Conservation (phyloP, 2,113 vertebrate species). For the Alaudala cheleensis region DNA sequence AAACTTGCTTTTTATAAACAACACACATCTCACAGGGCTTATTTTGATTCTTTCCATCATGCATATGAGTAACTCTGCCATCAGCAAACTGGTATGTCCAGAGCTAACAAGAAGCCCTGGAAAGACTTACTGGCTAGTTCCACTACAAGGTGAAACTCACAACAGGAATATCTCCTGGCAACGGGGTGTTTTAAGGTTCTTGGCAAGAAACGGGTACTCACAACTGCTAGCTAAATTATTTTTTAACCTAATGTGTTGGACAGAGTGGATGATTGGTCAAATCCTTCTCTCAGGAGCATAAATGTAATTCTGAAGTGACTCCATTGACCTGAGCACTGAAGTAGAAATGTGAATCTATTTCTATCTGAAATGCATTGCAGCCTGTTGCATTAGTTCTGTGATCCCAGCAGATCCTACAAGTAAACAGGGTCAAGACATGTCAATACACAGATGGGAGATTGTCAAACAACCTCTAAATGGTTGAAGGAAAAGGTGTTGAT, state of each 20-base stretch:
- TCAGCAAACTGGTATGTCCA: not conserved
- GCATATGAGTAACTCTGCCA: not conserved
- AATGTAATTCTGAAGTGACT: constrained; percentile 35
- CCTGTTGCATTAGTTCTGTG: not conserved
- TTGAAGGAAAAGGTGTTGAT: not conserved
- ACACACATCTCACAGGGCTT: not conserved
- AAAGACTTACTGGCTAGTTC: not conserved
- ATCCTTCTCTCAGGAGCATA: not conserved
- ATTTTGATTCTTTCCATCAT: not conserved
- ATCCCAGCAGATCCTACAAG: constrained; percentile 11
- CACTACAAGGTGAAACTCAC: not conserved
- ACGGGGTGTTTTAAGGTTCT: not conserved
- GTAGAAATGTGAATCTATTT: constrained; percentile 45
- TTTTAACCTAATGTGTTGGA: constrained; percentile 11
- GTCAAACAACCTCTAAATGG: not conserved
- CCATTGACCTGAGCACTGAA: constrained; percentile 35
- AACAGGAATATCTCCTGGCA: not conserved
- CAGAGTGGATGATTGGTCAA: not conserved
- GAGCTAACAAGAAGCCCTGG: not conserved
- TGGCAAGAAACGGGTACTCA: constrained; percentile 30
- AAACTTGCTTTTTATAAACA: not conserved
- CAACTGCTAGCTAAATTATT: constrained; percentile 21
- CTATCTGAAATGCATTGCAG: constrained; percentile 10
- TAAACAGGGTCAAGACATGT: not conserved
- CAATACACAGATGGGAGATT: not conserved